A percentile compares a stretch with the other conserved stretches of the same genome.
Conservation (phyloP, 2,888 invertebrate genomes). For the Pristionchus arcanus region DNA sequence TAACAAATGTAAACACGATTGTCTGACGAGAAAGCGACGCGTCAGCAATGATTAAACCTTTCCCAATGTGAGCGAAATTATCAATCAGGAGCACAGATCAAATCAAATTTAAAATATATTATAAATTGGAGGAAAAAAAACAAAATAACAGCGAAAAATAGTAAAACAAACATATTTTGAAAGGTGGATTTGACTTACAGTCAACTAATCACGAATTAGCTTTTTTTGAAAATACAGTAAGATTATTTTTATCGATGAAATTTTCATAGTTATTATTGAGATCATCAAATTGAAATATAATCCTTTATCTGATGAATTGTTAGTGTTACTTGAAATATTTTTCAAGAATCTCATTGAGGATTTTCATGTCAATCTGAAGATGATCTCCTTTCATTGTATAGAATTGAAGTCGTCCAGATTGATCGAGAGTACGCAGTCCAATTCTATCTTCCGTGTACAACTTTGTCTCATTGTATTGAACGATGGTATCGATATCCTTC, state of each 20-base stretch:
- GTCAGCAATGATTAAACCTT: background rate
- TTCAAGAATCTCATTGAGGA: slow-evolving; percentile 69
- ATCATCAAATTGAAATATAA: no score
- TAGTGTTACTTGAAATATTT: slow-evolving; percentile 56
- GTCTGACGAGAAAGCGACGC: background rate
- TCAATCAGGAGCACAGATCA: background rate
- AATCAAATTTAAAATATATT: background rate
- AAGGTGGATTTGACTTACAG: background rate
- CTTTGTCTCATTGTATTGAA: slow-evolving; percentile 86
- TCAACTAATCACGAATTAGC: background rate
- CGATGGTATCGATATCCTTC: slow-evolving; percentile 87
- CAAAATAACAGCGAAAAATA: background rate
- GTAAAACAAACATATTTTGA: background rate
- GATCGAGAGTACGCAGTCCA: slow-evolving; percentile 87
- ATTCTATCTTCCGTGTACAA: slow-evolving; percentile 90
- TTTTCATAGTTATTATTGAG: no score
- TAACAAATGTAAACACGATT: slow-evolving; percentile 29
- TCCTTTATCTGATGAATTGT: background rate
- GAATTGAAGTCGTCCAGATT: slow-evolving; percentile 86
- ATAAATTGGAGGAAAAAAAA: background rate
- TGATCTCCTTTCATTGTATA: slow-evolving; percentile 89
- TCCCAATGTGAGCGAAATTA: background rate
- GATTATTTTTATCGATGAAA: background rate
- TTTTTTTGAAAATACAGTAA: background rate
- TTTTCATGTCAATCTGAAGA: slow-evolving; percentile 86